Evolutionary conservation across 2,113 vertebrate genomes (phyloP).

Genomic region (Zosterops hypoxanthus): DNA sequence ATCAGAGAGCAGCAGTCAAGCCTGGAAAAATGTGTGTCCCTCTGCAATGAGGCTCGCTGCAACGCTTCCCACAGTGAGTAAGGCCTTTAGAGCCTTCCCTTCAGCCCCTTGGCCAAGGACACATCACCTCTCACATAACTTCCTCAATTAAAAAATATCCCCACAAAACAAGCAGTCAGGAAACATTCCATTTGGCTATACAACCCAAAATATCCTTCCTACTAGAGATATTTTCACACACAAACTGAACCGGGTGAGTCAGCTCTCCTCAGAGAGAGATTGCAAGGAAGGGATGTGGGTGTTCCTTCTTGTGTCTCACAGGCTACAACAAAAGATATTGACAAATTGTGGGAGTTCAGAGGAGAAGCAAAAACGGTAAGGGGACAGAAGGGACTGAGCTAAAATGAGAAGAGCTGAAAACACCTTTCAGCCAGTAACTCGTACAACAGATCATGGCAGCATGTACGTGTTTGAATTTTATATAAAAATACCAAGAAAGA

Average conservation of each 20-base stretch:
- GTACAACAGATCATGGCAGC: not conserved
- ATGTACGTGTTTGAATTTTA: not conserved
- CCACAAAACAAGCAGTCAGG: not conserved
- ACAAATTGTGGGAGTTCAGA: slow-evolving; percentile 45
- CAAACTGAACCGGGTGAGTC: slow-evolving; percentile 27
- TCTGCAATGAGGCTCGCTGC: not conserved
- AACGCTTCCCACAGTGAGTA: not conserved
- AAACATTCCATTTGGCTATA: not conserved
- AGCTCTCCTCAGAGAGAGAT: slow-evolving; percentile 31
- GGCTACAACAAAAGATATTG: slow-evolving; percentile 31
- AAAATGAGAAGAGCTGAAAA: not conserved
- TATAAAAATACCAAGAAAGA: not conserved
- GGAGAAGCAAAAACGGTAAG: not conserved
- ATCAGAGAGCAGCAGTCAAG: not conserved
- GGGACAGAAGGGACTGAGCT: not conserved
- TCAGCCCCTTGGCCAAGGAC: not conserved
- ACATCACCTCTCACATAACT: not conserved
- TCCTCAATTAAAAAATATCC: not conserved
- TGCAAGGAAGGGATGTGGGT: slow-evolving; percentile 33
- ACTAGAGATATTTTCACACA: slow-evolving; percentile 28
- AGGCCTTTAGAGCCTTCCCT: not conserved
- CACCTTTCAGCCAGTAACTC: not conserved
- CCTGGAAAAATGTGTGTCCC: not conserved
- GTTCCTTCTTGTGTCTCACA: slow-evolving; percentile 26
- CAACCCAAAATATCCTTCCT: slow-evolving; percentile 25